phyloP scores from a whole-genome alignment of 1,140 invertebrate species.

The Drosophila oshimai region DNA sequence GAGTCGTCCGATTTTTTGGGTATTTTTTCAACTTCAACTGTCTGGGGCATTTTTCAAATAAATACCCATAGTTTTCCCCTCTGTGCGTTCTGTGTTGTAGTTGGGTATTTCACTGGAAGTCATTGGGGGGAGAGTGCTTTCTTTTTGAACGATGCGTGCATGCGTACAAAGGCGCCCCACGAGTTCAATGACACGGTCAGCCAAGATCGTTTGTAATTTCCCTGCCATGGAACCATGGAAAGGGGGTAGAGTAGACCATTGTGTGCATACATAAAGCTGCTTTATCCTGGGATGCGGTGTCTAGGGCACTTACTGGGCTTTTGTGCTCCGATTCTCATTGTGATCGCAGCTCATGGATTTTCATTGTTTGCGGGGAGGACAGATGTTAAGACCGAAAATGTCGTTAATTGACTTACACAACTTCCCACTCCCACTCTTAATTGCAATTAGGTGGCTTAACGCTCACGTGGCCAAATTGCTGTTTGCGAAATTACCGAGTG shows the following conservation, averaged over 20 bases:
- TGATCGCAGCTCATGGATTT: constrained; percentile 11
- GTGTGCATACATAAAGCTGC: constrained; percentile 19
- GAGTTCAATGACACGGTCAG: constrained; percentile 44
- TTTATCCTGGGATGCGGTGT: constrained; percentile 37
- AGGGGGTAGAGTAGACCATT: constrained; percentile 4
- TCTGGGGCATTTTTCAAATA: constrained; percentile 34
- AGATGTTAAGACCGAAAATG: constrained; percentile 36
- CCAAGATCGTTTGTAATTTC: constrained; percentile 25
- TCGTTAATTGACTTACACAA: constrained; percentile 28
- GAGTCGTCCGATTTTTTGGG: not conserved
- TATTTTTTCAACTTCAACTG: constrained; percentile 16
- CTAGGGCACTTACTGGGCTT: constrained; percentile 33
- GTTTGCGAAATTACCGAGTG: not conserved
- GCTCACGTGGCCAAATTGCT: constrained; percentile 17
- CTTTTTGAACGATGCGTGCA: constrained; percentile 26
- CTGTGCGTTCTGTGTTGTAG: constrained; percentile 6
- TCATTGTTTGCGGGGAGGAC: constrained; percentile 17
- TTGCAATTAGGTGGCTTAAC: constrained; percentile 28
- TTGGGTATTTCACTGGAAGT: constrained; percentile 29
- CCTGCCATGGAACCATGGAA: too few species aligned
- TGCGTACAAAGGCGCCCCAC: constrained; percentile 29
- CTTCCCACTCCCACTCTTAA: not conserved
- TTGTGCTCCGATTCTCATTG: constrained; percentile 25
- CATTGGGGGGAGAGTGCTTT: constrained; percentile 32
- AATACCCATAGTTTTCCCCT: constrained; percentile 11